These are phyloP conservation scores for Astyanax mexicanus DNA, from an alignment of 2,797 vertebrate genomes.

Conservation along the genomic window DNA sequence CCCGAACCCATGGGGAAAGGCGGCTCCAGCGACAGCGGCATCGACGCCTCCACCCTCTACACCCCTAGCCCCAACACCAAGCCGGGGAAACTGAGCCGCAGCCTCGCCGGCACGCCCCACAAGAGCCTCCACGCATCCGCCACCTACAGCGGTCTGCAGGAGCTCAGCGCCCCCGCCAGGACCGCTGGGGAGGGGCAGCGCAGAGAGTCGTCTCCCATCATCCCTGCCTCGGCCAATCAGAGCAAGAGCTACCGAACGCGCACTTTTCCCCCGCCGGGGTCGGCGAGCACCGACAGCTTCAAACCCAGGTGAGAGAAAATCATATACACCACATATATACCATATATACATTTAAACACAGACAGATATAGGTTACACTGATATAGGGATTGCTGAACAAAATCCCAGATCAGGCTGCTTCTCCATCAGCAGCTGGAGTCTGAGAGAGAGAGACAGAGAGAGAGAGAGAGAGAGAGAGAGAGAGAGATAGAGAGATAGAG, in stretches of 20 bases:
- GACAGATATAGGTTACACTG: too few relatives aligned
- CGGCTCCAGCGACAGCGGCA: slow-evolving; percentile 91
- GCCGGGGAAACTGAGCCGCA: slow-evolving; percentile 70
- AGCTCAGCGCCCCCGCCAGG: slow-evolving; percentile 65
- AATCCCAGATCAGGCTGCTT: too few relatives aligned
- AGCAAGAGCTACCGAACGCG: slow-evolving; percentile 84
- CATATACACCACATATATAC: too few relatives aligned
- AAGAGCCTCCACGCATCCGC: slow-evolving; percentile 75
- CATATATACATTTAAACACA: too few relatives aligned
- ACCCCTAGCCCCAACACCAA: slow-evolving; percentile 71
- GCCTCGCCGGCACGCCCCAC: slow-evolving; percentile 65
- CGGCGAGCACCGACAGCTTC: slow-evolving; percentile 70
- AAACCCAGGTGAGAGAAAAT: slow-evolving; percentile 74
- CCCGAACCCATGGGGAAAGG: slow-evolving; percentile 85
- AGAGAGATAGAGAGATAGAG: too few relatives aligned
- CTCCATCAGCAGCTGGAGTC: too few relatives aligned
- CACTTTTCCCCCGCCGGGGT: slow-evolving; percentile 79
- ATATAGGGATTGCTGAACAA: too few relatives aligned
- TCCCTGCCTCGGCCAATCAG: slow-evolving; percentile 69
- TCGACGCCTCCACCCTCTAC: slow-evolving; percentile 85
- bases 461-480: too few relatives aligned
- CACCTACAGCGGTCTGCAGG: slow-evolving; percentile 74
- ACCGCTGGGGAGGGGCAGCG: slow-evolving; percentile 65
- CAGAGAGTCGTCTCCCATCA: slow-evolving; percentile 77
- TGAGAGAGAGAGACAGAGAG: too few relatives aligned